These are phyloP conservation scores for Vanessa atalanta DNA, from an alignment of 1,140 invertebrate genomes.

Conservation along the genomic window DNA sequence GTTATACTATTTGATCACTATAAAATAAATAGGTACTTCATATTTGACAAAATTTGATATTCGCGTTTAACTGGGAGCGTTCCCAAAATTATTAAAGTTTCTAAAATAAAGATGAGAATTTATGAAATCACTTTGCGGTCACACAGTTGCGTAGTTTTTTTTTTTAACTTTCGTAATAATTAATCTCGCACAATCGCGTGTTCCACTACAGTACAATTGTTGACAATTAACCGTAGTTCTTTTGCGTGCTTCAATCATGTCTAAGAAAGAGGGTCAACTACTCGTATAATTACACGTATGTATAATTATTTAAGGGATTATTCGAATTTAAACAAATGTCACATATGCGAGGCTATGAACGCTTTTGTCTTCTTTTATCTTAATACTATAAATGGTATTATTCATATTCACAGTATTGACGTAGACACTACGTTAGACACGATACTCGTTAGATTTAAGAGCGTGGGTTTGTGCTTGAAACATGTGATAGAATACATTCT, in stretches of 20 bases:
- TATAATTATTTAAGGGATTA: conserved; percentile 4
- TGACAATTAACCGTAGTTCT: conserved; percentile 75
- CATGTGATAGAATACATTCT: conserved; percentile 52
- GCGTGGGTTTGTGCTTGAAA: conserved; percentile 53
- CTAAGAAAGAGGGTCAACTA: conserved; percentile 69
- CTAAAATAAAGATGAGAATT: not conserved
- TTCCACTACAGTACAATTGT: conserved; percentile 68
- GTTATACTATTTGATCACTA: not conserved
- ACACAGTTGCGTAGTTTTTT: not conserved
- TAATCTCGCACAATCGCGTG: conserved; percentile 54
- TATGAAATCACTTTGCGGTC: not conserved
- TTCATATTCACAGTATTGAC: conserved; percentile 58
- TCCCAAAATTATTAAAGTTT: too few relatives aligned
- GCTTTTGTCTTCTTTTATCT: conserved; percentile 29
- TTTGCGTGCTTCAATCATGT: conserved; percentile 67
- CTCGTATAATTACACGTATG: conserved; percentile 23
- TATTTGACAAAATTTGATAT: not conserved
- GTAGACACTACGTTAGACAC: conserved; percentile 55
- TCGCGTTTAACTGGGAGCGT: too few relatives aligned
- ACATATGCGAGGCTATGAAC: not conserved
- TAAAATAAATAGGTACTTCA: not conserved
- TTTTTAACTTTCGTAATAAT: conserved; percentile 4
- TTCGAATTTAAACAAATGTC: conserved; percentile 13
- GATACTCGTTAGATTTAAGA: conserved; percentile 49
- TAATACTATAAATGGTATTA: conserved; percentile 48